A percentile compares a stretch with the other conserved stretches of the same genome.
phyloP scores from a whole-genome alignment of 1,140 invertebrate genomes.

The Drosophila equinoxialis region DNA sequence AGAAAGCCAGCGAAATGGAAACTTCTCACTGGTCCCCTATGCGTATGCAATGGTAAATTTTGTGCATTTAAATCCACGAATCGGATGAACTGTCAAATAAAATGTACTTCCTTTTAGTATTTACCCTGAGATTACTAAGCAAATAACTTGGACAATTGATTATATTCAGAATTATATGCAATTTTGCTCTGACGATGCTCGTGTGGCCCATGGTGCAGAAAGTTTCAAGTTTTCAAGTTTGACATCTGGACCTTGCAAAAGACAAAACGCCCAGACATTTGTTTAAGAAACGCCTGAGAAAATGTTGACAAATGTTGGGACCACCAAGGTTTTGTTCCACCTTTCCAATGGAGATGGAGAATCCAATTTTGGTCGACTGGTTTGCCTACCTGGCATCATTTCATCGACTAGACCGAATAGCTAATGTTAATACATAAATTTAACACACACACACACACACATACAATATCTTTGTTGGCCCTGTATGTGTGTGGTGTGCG shows the following conservation, averaged over 20 bases:
- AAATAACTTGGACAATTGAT: background rate
- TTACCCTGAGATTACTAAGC: background rate
- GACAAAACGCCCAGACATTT: conserved; percentile 51
- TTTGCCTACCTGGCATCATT: background rate
- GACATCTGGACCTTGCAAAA: conserved; percentile 5
- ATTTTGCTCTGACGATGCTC: background rate
- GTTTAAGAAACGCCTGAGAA: conserved; percentile 29
- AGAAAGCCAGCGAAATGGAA: conserved; percentile 47
- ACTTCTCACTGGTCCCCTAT: conserved; percentile 22
- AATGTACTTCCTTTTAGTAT: background rate
- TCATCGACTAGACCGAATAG: conserved; percentile 27
- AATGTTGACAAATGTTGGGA: background rate
- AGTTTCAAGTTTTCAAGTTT: background rate
- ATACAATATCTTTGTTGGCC: background rate
- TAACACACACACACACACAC: background rate
- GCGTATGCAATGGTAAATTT: conserved; percentile 46
- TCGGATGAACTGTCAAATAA: background rate
- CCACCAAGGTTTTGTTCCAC: background rate
- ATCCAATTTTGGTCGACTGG: conserved; percentile 44
- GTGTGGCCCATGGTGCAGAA: background rate
- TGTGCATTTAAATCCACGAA: conserved; percentile 29
- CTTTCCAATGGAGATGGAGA: conserved; percentile 25
- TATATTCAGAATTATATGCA: too few species aligned
- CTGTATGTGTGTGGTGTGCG: background rate
- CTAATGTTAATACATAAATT: conserved; percentile 48